Evolutionary conservation across 1,140 invertebrate genomes (phyloP), one percentile per base, ranked within the genome.

Genomic region (Chironomus tepperi): DNA sequence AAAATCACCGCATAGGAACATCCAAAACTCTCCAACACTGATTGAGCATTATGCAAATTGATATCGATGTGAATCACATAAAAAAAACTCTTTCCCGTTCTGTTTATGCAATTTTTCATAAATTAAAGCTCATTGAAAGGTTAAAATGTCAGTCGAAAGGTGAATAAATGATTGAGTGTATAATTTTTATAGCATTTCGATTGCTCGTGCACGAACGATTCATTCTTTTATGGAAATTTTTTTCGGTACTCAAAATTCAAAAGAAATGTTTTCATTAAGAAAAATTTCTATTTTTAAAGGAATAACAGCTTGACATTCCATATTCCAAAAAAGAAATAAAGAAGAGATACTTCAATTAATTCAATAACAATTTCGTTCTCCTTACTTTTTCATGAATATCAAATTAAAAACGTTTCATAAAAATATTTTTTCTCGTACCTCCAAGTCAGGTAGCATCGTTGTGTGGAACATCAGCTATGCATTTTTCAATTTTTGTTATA

Each of bases 131-230:
- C n/a, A 57, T 57, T 57, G 47, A 15, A 57, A 47, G 15, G 43
- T 10, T 10, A 57, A 57, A 57, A 57, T 57, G n/a, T 57, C n/a
- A 12, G 12, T n/a, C 12, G 47, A 12, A 15, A 57, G 47, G 47
- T 57, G 47, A 57, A n/a, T 57, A n/a, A 57, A 57, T 57, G n/a
- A 57, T 57, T 57, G 47, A 57, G 47, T n/a, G 24, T 34, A 34
- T 34, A 57, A 57, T 57, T 57, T 34, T 34, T 34, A 34, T 34
- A 34, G 5, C 24, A 34, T 34, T 57, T 57, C n/a, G 47, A 57
- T n/a, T 57, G 7, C 15, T 57, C 12, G 47, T 12, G n/a, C 47
- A 57, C n/a, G 7, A 12, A 57, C 15, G 12, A 12, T 15, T 57
- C 12, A 57, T 57, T 57, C 15, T 57, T n/a, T 57, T 57, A 1